These are phyloP conservation scores for Thysanoteuthis rhombus DNA, from an alignment of 2,888 invertebrate genomes.

Conservation along the genomic window DNA sequence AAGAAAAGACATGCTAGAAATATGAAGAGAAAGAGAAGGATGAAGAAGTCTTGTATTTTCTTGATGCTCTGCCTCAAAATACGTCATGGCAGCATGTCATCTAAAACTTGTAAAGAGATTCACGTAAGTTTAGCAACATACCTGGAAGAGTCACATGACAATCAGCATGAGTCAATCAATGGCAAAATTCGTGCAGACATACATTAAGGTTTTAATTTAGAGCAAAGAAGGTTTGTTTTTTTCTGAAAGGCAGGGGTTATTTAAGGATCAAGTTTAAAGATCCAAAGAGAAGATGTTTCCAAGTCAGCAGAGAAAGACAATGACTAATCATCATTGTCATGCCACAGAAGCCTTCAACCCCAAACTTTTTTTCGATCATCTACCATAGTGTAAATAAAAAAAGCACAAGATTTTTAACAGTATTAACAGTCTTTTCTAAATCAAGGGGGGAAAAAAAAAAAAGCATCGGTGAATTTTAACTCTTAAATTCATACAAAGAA, in stretches of 20 bases:
- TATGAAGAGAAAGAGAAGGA: neutral
- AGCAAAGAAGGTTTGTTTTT: neutral
- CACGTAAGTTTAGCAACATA: neutral
- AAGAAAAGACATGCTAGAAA: neutral
- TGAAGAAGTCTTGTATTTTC: neutral
- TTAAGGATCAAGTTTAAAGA: neutral
- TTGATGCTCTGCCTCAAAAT: neutral
- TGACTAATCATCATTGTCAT: neutral
- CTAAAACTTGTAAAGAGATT: neutral
- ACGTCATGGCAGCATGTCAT: neutral
- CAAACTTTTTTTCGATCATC: neutral
- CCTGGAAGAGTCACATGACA: neutral
- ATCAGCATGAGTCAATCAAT: neutral
- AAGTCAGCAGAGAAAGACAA: neutral
- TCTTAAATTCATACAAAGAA: too few species aligned
- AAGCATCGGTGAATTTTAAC: neutral
- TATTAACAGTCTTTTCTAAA: neutral
- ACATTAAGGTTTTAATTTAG: too few species aligned
- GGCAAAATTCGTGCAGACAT: too few species aligned
- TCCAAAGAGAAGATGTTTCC: neutral
- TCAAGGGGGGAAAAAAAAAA: neutral
- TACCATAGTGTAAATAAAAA: neutral
- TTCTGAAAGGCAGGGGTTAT: neutral
- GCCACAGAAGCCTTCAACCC: neutral
- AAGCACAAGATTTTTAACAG: too few species aligned